Conservation (phyloP, 1,140 invertebrate genomes). For the Drosophila kanapiae region DNA sequence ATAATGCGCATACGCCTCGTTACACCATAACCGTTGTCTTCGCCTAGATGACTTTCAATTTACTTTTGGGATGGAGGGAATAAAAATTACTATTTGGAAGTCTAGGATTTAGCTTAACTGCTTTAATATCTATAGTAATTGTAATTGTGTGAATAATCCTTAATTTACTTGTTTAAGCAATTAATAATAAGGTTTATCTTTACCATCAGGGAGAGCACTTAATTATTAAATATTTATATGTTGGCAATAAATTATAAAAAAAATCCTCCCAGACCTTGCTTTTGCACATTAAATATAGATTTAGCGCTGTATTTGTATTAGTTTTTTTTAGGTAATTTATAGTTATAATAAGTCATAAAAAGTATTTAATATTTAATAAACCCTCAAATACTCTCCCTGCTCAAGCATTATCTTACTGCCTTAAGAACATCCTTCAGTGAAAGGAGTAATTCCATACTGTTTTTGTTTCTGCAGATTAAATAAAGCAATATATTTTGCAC, state of each 20-base stretch:
- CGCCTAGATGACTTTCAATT: slow-evolving; percentile 13
- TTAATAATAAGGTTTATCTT: neutral
- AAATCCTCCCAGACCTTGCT: neutral
- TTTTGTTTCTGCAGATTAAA: slow-evolving; percentile 10
- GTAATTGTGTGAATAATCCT: too few species aligned
- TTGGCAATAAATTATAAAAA: neutral
- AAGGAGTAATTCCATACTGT: neutral
- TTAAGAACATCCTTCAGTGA: neutral
- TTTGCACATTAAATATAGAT: neutral
- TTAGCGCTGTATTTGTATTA: too few species aligned
- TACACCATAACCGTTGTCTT: slow-evolving; percentile 10
- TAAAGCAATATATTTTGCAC: slow-evolving; percentile 18
- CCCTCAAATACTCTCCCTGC: neutral
- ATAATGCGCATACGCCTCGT: slow-evolving; percentile 53
- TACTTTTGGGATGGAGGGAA: neutral
- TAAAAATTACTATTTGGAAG: slow-evolving; percentile 1
- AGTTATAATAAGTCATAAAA: neutral
- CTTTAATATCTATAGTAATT: neutral
- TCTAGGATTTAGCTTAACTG: neutral
- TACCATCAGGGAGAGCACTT: neutral
- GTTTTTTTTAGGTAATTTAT: neutral
- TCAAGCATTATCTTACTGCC: neutral
- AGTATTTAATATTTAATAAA: neutral
- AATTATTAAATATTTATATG: too few species aligned
- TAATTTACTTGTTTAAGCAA: too few species aligned